A percentile compares a stretch with the other conserved stretches of the same genome.
Evolutionary conservation across 2,888 invertebrate genomes (phyloP).

Genomic region (Drosophila percnosoma): DNA sequence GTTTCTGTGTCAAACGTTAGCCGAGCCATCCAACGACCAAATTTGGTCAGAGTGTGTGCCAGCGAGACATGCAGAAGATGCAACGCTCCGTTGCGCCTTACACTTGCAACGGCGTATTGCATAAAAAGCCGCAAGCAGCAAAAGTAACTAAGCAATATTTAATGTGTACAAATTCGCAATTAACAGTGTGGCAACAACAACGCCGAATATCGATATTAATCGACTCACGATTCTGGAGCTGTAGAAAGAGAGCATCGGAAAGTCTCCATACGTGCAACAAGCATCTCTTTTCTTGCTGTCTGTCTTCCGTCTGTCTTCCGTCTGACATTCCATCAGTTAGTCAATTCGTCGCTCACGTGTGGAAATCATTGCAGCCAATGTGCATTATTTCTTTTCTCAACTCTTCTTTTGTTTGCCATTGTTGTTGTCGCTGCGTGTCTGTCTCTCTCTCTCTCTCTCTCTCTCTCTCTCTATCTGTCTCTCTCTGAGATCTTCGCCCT

Average conservation of each 20-base stretch:
- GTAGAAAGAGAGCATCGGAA: not conserved
- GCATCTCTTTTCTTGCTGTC: not conserved
- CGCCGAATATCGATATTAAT: not conserved
- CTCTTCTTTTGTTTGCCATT: constrained; percentile 31
- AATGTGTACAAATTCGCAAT: constrained; percentile 9
- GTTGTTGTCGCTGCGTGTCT: constrained; percentile 6
- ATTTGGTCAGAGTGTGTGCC: constrained; percentile 25
- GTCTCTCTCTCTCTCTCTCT: not conserved
- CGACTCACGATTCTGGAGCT: not conserved
- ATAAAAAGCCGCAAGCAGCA: constrained; percentile 47
- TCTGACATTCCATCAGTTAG: constrained; percentile 42
- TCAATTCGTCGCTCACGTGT: constrained; percentile 64
- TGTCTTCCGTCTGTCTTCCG: not conserved
- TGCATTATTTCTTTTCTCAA: constrained; percentile 55
- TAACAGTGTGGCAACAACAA: not conserved
- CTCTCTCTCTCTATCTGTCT: not conserved
- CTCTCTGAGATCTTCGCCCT: constrained; percentile 31
- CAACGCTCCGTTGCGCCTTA: constrained; percentile 68
- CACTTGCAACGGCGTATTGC: constrained; percentile 66
- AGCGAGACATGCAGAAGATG: constrained; percentile 57
- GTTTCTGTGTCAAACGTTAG: constrained; percentile 70
- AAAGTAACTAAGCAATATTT: constrained; percentile 24
- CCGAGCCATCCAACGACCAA: constrained; percentile 46
- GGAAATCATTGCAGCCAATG: constrained; percentile 73
- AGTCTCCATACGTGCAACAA: not conserved